A percentile compares a stretch with the other conserved stretches of the same genome.
Conservation (phyloP, 2,113 vertebrate genomes). For the Pseudorectes ferrugineus region DNA sequence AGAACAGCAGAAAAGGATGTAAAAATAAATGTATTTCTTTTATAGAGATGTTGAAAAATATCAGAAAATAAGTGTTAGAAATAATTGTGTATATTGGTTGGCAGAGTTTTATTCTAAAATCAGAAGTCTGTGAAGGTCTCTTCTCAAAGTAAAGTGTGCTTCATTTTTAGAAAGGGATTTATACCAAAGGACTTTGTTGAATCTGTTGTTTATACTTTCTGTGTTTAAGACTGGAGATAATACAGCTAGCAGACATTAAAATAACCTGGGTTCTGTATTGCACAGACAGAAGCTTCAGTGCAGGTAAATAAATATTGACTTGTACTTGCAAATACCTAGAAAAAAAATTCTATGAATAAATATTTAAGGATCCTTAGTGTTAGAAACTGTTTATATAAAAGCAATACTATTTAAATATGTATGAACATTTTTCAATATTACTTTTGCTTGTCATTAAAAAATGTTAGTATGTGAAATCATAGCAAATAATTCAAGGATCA, state of each 20-base stretch:
- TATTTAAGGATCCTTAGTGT: not conserved
- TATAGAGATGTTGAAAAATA: not conserved
- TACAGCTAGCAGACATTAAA: not conserved
- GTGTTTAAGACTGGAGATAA: not conserved
- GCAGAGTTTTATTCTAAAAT: not conserved
- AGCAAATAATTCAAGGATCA: not conserved
- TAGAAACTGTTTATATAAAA: not conserved
- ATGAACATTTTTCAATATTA: not conserved
- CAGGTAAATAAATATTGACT: not conserved
- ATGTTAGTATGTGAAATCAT: not conserved
- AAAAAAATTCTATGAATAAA: not conserved
- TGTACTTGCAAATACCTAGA: not conserved
- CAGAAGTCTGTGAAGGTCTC: not conserved
- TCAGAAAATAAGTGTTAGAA: not conserved
- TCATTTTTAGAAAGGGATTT: not conserved
- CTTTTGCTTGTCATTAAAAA: not conserved
- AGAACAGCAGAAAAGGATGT: not conserved
- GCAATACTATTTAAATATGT: not conserved
- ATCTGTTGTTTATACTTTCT: not conserved
- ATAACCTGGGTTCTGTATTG: not conserved
- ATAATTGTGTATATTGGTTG: not conserved
- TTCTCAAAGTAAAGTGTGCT: not conserved
- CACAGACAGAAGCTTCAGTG: not conserved
- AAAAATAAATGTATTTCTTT: not conserved
- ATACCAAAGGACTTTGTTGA: not conserved